Evolutionary conservation across 2,888 invertebrate species (phyloP), one percentile per base, ranked within the genome.

Genomic region (Mallateleia sp.): DNA sequence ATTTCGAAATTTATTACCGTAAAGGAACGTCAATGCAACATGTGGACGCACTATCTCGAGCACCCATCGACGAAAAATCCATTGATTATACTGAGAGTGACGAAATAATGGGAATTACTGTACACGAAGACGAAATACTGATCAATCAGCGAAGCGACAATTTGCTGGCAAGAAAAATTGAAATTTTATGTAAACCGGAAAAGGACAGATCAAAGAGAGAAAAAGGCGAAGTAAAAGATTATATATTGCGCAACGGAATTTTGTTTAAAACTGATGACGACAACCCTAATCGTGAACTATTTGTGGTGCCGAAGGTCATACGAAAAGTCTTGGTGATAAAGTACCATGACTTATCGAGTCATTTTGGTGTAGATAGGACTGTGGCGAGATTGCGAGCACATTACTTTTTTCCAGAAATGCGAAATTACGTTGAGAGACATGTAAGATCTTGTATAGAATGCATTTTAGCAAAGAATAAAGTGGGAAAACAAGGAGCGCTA

Each of bases 361-460:
- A 88, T 50, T 81, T 83, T 45, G 86, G 88, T 0, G 20, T 88
- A 0, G 88, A 88, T 7, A 58, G 83, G 8, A 86, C 88, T 0
- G 20, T 81, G 0, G 72, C 60, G 5, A 7, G 71, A 56, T 64
- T 92, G 25, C 2, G 11, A 83, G 22, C 58, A 8, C 54, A 71
- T 45, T 93, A 91, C 62, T 90, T 89, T 62, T 92, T 92, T 50
- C 85, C 89, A 0, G 54, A 86, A 0, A 71, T 89, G 52, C 54
- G 71, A 9, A 5, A 32, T 1, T 89, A 89, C 34, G 75, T 90
- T 0, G 66, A 81, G 45, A 22, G 62, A 9, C 90, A 90, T 72
- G 87, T 92, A n/a, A 8, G 38, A 0, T 34, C 79, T 8, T 93
- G 92, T 66, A 14, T 92, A 0, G 87, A 92, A 25, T 93, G 89